phyloP scores from a whole-genome alignment of 2,113 vertebrate genomes.

The Amblyopsis rosae region DNA sequence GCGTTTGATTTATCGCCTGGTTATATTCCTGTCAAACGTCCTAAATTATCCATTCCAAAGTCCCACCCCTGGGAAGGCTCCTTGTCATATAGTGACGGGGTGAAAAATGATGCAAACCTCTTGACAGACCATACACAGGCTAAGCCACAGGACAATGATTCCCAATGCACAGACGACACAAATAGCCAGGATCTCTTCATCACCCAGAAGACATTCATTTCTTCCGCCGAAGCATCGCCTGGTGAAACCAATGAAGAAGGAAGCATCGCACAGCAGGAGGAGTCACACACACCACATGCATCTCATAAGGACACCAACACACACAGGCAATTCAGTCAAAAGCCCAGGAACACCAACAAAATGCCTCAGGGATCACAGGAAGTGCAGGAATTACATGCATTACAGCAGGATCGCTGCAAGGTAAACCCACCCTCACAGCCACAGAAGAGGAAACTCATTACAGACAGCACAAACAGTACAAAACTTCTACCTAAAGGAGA shows the following conservation, averaged over 20 bases:
- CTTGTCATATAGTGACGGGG: background rate
- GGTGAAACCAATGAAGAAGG: constrained; percentile 33
- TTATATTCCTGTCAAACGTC: constrained; percentile 24
- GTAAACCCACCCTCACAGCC: background rate
- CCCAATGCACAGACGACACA: constrained; percentile 56
- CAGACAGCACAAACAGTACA: background rate
- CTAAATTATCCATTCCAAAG: background rate
- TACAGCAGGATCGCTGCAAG: background rate
- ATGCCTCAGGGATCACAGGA: too few relatives aligned
- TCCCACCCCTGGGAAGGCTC: background rate
- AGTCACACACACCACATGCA: background rate
- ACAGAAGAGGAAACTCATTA: background rate
- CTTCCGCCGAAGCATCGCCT: constrained; percentile 44
- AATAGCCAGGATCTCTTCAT: constrained; percentile 82
- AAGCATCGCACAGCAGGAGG: background rate
- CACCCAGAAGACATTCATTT: constrained; percentile 75
- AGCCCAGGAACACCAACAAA: background rate
- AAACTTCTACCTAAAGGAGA: background rate
- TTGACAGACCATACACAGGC: background rate
- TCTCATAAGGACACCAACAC: background rate
- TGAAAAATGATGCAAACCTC: background rate
- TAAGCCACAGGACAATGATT: constrained; percentile 16
- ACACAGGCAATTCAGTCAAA: background rate
- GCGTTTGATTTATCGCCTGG: constrained; percentile 48
- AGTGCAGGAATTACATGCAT: background rate